phyloP scores from a whole-genome alignment of 1,140 invertebrate genomes.

The Bombus breviceps region DNA sequence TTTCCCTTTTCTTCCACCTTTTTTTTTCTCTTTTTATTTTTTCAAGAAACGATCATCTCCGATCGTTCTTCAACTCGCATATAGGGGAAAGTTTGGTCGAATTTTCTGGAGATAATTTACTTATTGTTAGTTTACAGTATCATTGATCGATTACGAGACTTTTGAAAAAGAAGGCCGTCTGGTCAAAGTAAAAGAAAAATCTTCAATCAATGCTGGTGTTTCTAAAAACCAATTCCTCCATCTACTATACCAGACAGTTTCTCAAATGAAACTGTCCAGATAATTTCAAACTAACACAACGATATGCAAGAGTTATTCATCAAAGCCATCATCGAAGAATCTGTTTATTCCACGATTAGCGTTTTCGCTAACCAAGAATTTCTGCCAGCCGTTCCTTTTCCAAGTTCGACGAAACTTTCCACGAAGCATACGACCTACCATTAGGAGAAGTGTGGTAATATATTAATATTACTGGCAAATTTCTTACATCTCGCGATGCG shows the following conservation, averaged over 20 bases:
- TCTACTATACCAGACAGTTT: no score
- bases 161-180: no score
- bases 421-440: slow-evolving; percentile 27
- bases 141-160: no score
- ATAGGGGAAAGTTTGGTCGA: no score
- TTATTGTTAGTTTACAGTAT: no score
- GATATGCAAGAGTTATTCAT: no score
- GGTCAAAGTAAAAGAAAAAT: no score
- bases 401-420: background rate
- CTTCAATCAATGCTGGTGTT: no score
- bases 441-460: slow-evolving; percentile 30
- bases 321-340: background rate
- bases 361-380: background rate
- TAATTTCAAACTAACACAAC: background rate
- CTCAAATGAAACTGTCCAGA: no score
- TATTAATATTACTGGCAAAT: slow-evolving; percentile 53
- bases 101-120: no score
- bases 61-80: no score
- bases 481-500: slow-evolving; percentile 34
- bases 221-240: no score
- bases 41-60: background rate
- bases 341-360: accelerated
- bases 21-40: background rate
- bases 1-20: background rate
- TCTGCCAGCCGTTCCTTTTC: background rate